Evolutionary conservation across 2,888 invertebrate genomes (phyloP).

Genomic region (Catocala fraxini): DNA sequence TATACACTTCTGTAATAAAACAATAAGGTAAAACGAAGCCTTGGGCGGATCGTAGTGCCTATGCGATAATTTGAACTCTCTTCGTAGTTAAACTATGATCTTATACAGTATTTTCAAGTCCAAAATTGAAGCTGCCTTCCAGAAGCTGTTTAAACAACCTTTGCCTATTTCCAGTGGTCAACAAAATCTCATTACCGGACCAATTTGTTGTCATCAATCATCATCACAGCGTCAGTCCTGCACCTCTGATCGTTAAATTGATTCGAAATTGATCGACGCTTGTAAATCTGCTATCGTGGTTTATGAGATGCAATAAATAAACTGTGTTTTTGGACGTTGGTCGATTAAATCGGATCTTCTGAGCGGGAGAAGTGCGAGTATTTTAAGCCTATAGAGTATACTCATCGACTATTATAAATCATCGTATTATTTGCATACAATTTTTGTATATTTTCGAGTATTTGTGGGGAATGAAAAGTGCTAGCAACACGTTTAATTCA

Average conservation of each 20-base stretch:
- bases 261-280: conserved; percentile 40
- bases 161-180: conserved; percentile 16
- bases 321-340: conserved; percentile 13
- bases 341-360: conserved; percentile 9
- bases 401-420: not conserved
- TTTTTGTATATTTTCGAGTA: too few relatives aligned
- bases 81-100: too few relatives aligned
- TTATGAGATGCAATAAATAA: conserved; percentile 33
- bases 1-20: too few relatives aligned
- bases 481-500: too few relatives aligned
- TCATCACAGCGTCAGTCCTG: conserved; percentile 27
- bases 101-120: too few relatives aligned
- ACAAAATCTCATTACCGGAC: conserved; percentile 40
- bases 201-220: conserved; percentile 41
- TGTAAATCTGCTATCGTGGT: conserved; percentile 33
- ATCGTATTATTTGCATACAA: too few relatives aligned
- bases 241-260: conserved; percentile 34
- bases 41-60: too few relatives aligned
- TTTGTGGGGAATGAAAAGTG: too few relatives aligned
- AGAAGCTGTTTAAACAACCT: conserved; percentile 15
- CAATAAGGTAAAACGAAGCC: too few relatives aligned
- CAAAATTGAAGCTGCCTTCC: too few relatives aligned
- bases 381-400: conserved; percentile 11
- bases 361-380: not conserved
- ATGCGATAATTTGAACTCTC: too few relatives aligned